Conservation (phyloP, 2,888 invertebrate genomes). For the Drosophila percnosoma region DNA sequence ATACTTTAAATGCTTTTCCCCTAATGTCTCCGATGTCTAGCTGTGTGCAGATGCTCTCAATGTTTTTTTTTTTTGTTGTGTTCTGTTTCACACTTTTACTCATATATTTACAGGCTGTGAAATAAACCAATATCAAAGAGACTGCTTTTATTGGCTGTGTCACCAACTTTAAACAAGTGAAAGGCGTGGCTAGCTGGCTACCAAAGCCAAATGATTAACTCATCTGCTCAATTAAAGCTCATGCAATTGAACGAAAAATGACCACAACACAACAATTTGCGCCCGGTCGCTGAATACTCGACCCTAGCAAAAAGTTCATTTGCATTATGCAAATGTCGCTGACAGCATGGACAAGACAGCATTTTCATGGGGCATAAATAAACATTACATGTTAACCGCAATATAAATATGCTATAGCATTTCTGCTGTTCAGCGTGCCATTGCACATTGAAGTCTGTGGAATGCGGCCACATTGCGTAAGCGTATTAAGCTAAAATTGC, state of each 20-base stretch:
- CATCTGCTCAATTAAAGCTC: conserved; percentile 57
- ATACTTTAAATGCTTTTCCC: conserved; percentile 56
- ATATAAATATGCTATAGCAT: conserved; percentile 60
- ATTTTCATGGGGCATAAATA: conserved; percentile 65
- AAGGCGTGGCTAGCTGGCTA: conserved; percentile 1
- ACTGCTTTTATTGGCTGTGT: neutral
- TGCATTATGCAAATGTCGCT: conserved; percentile 68
- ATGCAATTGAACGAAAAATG: conserved; percentile 44
- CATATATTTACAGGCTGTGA: neutral
- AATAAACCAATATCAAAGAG: neutral
- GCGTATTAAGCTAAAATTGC: conserved; percentile 53
- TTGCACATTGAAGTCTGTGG: conserved; percentile 28
- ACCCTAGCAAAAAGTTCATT: conserved; percentile 42
- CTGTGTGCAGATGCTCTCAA: conserved; percentile 11
- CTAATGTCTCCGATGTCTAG: conserved; percentile 28
- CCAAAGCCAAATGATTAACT: conserved; percentile 36
- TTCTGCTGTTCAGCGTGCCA: conserved; percentile 35
- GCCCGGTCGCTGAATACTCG: conserved; percentile 8
- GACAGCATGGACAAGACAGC: conserved; percentile 34
- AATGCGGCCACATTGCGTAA: conserved; percentile 39
- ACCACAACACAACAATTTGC: conserved; percentile 28
- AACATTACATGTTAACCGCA: conserved; percentile 66
- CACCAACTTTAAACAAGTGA: conserved; percentile 17
- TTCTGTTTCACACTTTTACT: conserved; percentile 18
- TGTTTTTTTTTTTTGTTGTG: conserved; percentile 5